phyloP scores from a whole-genome alignment of 2,113 vertebrate genomes.

The Electrona antarctica region DNA sequence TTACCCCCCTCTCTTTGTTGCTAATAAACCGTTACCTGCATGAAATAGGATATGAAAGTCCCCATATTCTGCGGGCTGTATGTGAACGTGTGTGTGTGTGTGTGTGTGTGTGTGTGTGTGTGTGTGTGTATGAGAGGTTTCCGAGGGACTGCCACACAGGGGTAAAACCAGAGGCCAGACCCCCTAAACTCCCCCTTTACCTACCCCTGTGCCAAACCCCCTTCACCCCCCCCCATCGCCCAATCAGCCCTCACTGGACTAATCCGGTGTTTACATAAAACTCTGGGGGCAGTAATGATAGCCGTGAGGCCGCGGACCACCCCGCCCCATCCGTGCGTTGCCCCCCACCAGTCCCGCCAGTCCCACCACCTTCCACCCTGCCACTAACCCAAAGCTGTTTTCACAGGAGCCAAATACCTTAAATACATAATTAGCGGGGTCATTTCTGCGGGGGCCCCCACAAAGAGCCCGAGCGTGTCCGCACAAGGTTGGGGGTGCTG shows the following conservation, averaged over 20 bases:
- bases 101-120: constrained; percentile 8
- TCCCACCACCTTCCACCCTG: constrained; percentile 19
- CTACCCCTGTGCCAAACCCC: constrained; percentile 35
- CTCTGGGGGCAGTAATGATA: constrained; percentile 73
- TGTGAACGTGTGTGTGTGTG: neutral
- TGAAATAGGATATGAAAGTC: constrained; percentile 20
- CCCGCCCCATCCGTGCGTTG: constrained; percentile 41
- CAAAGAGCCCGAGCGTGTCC: constrained; percentile 54
- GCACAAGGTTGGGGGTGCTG: constrained; percentile 44
- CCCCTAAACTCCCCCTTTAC: constrained; percentile 19
- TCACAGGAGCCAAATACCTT: constrained; percentile 80
- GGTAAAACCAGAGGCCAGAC: constrained; percentile 60
- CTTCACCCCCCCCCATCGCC: constrained; percentile 46
- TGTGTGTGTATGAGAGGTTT: constrained; percentile 19
- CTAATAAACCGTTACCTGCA: constrained; percentile 33
- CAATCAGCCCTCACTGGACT: constrained; percentile 65
- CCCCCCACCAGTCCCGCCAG: constrained; percentile 32
- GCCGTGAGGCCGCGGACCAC: constrained; percentile 71
- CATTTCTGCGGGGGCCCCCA: constrained; percentile 66
- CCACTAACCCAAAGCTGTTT: constrained; percentile 74
- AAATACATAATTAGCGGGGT: constrained; percentile 81
- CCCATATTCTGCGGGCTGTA: neutral
- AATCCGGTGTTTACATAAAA: constrained; percentile 77
- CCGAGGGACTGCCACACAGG: constrained; percentile 42
- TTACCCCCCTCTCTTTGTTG: neutral